Evolutionary conservation across 2,797 vertebrate genomes (phyloP).

Genomic region (Premnoplex brunnescens): DNA sequence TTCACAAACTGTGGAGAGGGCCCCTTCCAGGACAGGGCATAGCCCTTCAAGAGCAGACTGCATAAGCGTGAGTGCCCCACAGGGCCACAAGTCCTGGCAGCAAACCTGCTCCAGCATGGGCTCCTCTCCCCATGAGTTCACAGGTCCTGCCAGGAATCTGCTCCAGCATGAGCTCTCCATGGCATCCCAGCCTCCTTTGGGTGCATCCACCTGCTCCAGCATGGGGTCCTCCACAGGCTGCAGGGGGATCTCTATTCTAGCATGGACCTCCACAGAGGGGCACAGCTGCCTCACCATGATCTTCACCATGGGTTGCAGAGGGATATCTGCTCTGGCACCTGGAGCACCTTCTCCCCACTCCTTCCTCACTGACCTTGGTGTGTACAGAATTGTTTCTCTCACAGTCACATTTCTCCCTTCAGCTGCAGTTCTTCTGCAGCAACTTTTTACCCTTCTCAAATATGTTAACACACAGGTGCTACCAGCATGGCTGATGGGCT

Average conservation of each 20-base stretch:
- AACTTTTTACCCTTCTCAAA: neutral
- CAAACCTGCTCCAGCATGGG: neutral
- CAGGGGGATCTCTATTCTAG: neutral
- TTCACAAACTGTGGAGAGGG: neutral
- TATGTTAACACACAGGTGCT: fast-evolving
- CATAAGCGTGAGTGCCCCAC: fast-evolving
- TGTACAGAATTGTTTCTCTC: neutral
- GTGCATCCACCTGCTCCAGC: neutral
- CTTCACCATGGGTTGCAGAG: neutral
- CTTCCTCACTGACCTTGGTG: neutral
- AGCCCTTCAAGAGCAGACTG: neutral
- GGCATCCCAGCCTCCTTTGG: neutral
- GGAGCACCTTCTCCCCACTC: neutral
- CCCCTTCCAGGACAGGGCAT: neutral
- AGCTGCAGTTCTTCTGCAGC: neutral
- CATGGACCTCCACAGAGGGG: neutral
- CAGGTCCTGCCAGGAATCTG: neutral
- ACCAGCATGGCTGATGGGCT: neutral
- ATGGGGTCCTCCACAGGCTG: neutral
- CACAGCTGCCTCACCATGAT: neutral
- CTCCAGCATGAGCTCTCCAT: fast-evolving
- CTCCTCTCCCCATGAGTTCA: neutral
- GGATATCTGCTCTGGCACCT: fast-evolving
- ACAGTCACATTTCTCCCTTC: neutral
- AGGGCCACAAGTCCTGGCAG: neutral